phyloP scores from a whole-genome alignment of 2,888 invertebrate genomes.

The Cephus pulcher region DNA sequence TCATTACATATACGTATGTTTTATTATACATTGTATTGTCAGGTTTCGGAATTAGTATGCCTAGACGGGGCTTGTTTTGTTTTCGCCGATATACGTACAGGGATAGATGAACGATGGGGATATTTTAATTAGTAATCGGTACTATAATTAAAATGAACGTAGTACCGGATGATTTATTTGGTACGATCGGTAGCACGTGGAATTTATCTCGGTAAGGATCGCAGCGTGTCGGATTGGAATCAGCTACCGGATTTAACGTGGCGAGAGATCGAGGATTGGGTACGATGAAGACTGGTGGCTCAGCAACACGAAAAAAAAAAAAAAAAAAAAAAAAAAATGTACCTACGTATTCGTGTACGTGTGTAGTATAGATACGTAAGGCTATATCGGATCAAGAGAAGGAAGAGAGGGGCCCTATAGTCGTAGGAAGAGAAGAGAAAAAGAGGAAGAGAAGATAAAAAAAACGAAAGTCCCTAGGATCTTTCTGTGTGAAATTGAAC shows the following conservation, averaged over 20 bases:
- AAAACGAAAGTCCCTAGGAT: not conserved
- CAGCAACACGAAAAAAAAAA: not conserved
- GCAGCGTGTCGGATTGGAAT: constrained; percentile 56
- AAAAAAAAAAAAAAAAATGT: not conserved
- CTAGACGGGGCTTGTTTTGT: not conserved
- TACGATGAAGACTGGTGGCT: not conserved
- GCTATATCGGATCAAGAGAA: not conserved
- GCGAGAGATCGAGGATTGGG: constrained; percentile 5
- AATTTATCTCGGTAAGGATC: not conserved
- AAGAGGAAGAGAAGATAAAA: not conserved
- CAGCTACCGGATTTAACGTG: constrained; percentile 53
- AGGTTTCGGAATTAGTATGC: not conserved
- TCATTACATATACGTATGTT: not conserved
- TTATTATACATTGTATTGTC: not conserved
- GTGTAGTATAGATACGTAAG: not conserved
- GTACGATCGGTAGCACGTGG: constrained; percentile 37
- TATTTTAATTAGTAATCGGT: not conserved
- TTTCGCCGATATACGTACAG: not conserved
- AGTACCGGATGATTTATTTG: constrained; percentile 40
- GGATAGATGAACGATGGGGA: not conserved
- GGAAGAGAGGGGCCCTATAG: not conserved
- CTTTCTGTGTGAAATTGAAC: constrained; percentile 29
- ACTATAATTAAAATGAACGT: not conserved
- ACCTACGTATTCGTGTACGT: not conserved
- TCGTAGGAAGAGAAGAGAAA: not conserved